Evolutionary conservation across 2,113 vertebrate genomes (phyloP).

Genomic region (Lathamus discolor): DNA sequence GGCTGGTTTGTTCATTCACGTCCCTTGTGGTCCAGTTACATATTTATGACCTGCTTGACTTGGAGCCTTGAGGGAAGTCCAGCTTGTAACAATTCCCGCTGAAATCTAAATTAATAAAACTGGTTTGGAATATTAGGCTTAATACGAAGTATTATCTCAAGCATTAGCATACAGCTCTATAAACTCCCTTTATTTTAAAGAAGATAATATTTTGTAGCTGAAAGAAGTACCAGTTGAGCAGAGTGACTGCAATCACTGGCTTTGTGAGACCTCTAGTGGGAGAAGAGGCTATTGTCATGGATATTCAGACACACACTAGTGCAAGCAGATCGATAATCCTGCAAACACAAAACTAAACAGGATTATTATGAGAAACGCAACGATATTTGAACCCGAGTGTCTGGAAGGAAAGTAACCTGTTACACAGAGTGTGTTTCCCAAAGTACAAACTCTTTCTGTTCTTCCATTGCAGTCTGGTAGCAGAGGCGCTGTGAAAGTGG

Average conservation of each 20-base stretch:
- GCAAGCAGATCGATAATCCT: too few species aligned
- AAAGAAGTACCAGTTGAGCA: background rate
- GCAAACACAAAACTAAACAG: background rate
- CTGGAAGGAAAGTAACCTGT: background rate
- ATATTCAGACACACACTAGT: background rate
- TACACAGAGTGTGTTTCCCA: background rate
- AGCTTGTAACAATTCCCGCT: background rate
- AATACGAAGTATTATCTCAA: background rate
- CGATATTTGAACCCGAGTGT: background rate
- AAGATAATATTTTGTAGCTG: background rate
- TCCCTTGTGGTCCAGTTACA: background rate
- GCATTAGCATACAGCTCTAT: background rate
- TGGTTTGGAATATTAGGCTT: background rate
- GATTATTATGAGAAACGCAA: background rate
- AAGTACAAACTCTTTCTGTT: background rate
- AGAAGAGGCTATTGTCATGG: background rate
- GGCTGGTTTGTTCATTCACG: background rate
- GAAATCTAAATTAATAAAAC: background rate
- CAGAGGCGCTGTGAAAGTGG: accelerated
- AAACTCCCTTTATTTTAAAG: background rate
- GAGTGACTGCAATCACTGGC: background rate
- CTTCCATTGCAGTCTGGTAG: background rate
- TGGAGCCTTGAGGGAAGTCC: background rate
- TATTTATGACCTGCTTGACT: background rate
- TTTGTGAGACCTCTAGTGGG: slow-evolving; percentile 72